Conservation (phyloP, 2,113 vertebrate genomes). For the Dicaeum eximium region DNA sequence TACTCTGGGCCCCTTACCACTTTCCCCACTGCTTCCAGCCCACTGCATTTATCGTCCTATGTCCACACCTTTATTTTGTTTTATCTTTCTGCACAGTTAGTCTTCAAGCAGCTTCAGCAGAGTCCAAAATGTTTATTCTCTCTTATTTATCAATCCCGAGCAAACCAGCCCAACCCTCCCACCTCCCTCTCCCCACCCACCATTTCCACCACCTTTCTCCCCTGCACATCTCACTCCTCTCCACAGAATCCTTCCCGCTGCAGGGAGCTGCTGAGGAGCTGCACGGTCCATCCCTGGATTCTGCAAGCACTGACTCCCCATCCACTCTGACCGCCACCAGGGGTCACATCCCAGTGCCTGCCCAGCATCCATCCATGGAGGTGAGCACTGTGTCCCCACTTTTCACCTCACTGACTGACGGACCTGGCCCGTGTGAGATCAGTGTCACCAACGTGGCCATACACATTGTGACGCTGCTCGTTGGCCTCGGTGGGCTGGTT, state of each 20-base stretch:
- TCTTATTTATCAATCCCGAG: too few relatives aligned
- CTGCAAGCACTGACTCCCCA: background rate
- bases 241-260: accelerated
- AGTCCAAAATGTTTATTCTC: too few relatives aligned
- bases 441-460: accelerated
- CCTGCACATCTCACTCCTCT: background rate
- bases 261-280: background rate
- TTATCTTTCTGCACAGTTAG: too few relatives aligned
- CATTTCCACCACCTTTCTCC: accelerated
- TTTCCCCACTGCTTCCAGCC: too few relatives aligned
- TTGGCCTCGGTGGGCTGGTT: background rate
- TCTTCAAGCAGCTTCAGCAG: too few relatives aligned
- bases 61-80: too few relatives aligned
- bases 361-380: background rate
- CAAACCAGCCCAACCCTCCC: background rate
- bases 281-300: accelerated
- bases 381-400: accelerated
- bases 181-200: background rate
- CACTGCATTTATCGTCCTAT: background rate
- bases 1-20: background rate
- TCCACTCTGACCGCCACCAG: too few relatives aligned
- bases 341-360: background rate
- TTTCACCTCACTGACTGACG: accelerated
- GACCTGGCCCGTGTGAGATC: background rate
- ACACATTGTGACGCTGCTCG: background rate